These are phyloP conservation scores for Strigops habroptila DNA, from an alignment of 2,113 vertebrate genomes.

Conservation along the genomic window DNA sequence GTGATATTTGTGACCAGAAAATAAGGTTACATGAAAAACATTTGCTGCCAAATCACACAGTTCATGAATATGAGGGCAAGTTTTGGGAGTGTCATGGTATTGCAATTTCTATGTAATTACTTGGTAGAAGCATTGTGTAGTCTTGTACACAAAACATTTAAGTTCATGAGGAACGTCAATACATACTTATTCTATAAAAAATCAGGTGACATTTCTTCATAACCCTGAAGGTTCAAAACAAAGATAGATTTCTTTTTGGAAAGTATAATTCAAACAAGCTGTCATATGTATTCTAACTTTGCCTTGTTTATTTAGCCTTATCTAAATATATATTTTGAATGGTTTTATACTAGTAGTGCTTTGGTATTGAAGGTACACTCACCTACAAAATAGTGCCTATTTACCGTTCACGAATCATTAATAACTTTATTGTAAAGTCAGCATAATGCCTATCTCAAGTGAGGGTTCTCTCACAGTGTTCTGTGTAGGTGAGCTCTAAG, in stretches of 20 bases:
- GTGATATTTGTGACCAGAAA: neutral
- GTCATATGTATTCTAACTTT: neutral
- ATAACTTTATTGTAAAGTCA: neutral
- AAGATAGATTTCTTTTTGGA: neutral
- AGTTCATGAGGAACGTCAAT: neutral
- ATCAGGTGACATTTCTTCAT: neutral
- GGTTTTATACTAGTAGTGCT: neutral
- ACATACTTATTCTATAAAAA: neutral
- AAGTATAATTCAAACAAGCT: neutral
- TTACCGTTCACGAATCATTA: slow-evolving; percentile 8
- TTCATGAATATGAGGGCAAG: neutral
- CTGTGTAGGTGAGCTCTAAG: neutral
- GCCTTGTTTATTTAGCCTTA: neutral
- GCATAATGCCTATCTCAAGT: neutral
- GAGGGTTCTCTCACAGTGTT: neutral
- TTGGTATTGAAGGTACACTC: neutral
- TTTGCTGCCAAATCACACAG: neutral
- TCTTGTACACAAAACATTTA: neutral
- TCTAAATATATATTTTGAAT: slow-evolving; percentile 1
- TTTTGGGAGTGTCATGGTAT: neutral
- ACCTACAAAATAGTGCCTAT: neutral
- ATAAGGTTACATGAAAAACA: neutral
- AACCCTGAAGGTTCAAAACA: neutral
- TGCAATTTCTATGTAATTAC: neutral
- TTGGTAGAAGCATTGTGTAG: neutral